Percentiles rank a stretch among this genome's conserved stretches.
These are phyloP conservation scores for Laticauda laticaudata DNA, from an alignment of 2,113 vertebrate genomes.

Conservation along the genomic window DNA sequence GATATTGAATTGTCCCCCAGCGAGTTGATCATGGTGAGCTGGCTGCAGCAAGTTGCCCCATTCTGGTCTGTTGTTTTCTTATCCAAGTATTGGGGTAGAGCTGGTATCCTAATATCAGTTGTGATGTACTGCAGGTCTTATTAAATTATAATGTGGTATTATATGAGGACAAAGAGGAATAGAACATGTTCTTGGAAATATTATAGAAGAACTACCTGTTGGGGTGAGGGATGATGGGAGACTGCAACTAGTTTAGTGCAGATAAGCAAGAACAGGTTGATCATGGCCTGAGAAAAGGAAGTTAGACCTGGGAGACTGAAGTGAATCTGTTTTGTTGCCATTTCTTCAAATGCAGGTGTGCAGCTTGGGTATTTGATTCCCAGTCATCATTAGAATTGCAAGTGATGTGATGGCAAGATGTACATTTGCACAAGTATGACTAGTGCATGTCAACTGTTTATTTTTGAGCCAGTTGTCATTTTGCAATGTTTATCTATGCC, in stretches of 20 bases:
- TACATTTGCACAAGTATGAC: neutral
- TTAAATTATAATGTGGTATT: neutral
- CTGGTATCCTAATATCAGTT: neutral
- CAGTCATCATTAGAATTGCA: neutral
- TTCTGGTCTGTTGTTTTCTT: neutral
- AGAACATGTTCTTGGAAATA: neutral
- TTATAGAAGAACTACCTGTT: neutral
- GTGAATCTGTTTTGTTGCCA: neutral
- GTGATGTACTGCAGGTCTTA: neutral
- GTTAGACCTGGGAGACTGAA: neutral
- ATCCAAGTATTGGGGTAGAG: neutral
- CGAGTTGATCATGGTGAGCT: too few relatives aligned
- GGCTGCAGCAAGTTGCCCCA: too few relatives aligned
- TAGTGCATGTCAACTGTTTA: neutral
- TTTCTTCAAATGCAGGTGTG: neutral
- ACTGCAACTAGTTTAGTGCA: neutral
- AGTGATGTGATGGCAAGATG: neutral
- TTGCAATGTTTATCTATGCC: neutral
- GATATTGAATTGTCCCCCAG: too few relatives aligned
- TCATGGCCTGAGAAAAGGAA: neutral
- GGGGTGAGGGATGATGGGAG: neutral
- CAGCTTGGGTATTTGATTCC: neutral
- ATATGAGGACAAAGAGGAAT: neutral
- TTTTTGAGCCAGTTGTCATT: neutral
- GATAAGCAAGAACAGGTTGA: neutral